phyloP scores from a whole-genome alignment of 2,113 vertebrate species.

The Cololabis saira region DNA sequence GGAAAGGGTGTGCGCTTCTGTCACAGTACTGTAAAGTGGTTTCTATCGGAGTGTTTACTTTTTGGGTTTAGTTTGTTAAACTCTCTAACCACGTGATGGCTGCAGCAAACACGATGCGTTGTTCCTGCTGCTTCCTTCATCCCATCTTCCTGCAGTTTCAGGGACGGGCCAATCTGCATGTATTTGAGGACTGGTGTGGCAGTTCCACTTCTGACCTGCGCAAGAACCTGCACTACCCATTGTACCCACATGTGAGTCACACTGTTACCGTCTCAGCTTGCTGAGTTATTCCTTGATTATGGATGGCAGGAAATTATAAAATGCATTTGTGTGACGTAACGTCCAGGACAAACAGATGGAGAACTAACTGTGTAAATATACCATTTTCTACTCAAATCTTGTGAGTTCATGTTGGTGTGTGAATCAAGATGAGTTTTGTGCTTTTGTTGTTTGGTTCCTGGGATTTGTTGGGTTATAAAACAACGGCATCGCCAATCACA shows the following conservation, averaged over 20 bases:
- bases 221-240: slow-evolving; percentile 90
- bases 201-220: slow-evolving; percentile 85
- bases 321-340: neutral
- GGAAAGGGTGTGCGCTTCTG: neutral
- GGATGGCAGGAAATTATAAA: neutral
- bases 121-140: neutral
- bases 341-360: too few species aligned
- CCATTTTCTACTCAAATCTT: too few species aligned
- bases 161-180: slow-evolving; percentile 90
- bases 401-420: too few species aligned
- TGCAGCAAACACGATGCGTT: slow-evolving; percentile 2
- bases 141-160: slow-evolving; percentile 78
- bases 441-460: too few species aligned
- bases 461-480: too few species aligned
- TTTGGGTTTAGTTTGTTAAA: slow-evolving; percentile 21
- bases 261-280: neutral
- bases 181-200: slow-evolving; percentile 98
- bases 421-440: too few species aligned
- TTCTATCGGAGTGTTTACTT: slow-evolving; percentile 15
- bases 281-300: neutral
- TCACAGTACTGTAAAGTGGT: slow-evolving; percentile 11
- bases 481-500: too few species aligned
- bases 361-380: too few species aligned
- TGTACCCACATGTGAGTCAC: slow-evolving; percentile 92
- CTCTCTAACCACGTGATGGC: slow-evolving; percentile 6